Evolutionary conservation across 1,140 invertebrate genomes (phyloP), one percentile per base, ranked within the genome.

Genomic region (Onthophagus taurus): DNA sequence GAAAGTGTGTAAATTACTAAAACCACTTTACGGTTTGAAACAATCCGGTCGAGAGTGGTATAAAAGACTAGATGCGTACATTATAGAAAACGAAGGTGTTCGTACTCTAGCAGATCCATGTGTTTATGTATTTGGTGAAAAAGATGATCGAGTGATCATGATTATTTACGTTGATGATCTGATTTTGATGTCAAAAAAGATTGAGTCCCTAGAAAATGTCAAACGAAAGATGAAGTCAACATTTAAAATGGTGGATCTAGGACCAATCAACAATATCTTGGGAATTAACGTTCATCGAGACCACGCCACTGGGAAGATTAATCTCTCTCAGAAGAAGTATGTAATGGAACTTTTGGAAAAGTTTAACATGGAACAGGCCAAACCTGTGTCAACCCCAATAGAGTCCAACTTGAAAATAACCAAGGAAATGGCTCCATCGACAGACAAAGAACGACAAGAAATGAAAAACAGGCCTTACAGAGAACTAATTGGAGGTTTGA

Each of bases 1-100:
- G 13, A 47, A 58, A 44, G 59, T 68, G 13, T 67, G 57, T 48
- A 33, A 36, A 18, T 42, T 67, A 20, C 58, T 61, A 4, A 67
- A 63, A 52, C 55, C 58, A 18, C 21, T 69, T 1, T 68, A 69
- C 60, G 66, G 65, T 0, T 50, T 68, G 17, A 68, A 67, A 53
- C 61, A 67, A 46, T 54, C 58, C 0, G 54, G 53, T 3, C 35
- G 57, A 35, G 37, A 34, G 21, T 68, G 60, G 64, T 60, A 60
- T 42, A 57, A 38, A 13, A 45, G 26, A 30, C 5, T 45, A 11
- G n/a, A 38, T 37, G 21, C 16, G 14, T 18, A 16, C 26, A 38
- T 45, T 29, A 29, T 26, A 14, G 19, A 38, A 26, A 12, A 11
- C 16, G 33, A 19, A 4, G 6, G 14, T 1, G 9, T 41, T 14